A percentile compares a stretch with the other conserved stretches of the same genome.
These are phyloP conservation scores for Scolanthus callimorphus DNA, from an alignment of 92 coral and sea anemone genomes.

Conservation along the genomic window DNA sequence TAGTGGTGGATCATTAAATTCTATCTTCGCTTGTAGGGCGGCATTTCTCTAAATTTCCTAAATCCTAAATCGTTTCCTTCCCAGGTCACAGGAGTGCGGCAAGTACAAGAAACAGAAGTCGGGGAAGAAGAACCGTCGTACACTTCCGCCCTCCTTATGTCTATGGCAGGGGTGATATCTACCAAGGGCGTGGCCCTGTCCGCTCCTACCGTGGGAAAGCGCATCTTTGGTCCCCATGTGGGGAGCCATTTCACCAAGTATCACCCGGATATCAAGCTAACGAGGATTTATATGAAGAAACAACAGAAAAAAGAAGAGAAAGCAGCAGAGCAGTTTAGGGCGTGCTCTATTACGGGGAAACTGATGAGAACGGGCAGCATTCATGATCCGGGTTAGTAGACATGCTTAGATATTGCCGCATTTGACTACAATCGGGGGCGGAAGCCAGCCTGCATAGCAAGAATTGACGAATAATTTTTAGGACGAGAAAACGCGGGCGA, in stretches of 20 bases:
- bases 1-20: no score
- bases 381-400: constrained; percentile 77
- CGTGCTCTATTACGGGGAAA: constrained; percentile 58
- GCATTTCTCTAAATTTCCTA: no score
- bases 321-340: constrained; percentile 37
- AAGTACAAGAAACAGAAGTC: constrained; percentile 68
- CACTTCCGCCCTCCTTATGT: constrained; percentile 54
- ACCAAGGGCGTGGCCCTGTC: constrained; percentile 70
- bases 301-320: constrained; percentile 28
- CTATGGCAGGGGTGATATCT: constrained; percentile 85
- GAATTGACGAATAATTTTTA: no score
- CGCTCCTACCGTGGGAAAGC: constrained; percentile 76
- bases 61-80: neutral
- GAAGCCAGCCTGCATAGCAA: no score
- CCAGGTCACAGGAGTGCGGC: constrained; percentile 80
- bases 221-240: constrained; percentile 85
- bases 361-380: constrained; percentile 63
- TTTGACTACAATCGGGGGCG: no score
- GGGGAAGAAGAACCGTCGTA: constrained; percentile 46
- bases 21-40: no score
- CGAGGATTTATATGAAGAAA: constrained; percentile 77
- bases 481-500: no score
- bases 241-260: constrained; percentile 71
- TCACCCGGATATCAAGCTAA: constrained; percentile 63
- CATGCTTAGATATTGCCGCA: no score